These are phyloP conservation scores for Agrypnia vestita DNA, from an alignment of 1,140 invertebrate genomes.

Conservation along the genomic window DNA sequence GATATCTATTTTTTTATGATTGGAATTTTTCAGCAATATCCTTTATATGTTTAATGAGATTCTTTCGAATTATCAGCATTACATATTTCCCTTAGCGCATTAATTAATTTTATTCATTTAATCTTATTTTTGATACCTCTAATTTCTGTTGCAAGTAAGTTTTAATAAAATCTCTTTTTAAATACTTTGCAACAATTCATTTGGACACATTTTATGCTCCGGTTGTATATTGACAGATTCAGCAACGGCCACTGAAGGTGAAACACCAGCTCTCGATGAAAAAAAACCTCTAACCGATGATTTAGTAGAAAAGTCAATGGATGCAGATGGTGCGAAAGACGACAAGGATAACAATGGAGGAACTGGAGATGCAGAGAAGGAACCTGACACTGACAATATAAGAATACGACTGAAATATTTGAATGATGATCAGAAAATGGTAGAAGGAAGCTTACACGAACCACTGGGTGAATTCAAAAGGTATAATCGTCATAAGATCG, in stretches of 20 bases:
- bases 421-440: constrained; percentile 88
- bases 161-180: no score
- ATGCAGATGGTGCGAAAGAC: neutral
- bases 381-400: constrained; percentile 70
- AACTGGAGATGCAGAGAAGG: constrained; percentile 7
- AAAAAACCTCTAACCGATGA: constrained; percentile 5
- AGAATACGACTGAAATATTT: constrained; percentile 89
- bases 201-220: no score
- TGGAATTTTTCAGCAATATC: no score
- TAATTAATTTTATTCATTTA: no score
- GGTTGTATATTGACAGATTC: neutral
- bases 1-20: no score
- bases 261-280: neutral
- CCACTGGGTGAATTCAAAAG: constrained; percentile 90
- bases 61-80: no score
- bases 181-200: no score
- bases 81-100: no score
- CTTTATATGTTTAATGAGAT: no score
- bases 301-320: neutral
- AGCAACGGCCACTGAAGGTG: neutral
- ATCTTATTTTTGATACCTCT: no score
- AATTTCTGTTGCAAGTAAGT: no score
- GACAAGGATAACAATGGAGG: constrained; percentile 17
- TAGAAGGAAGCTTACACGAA: constrained; percentile 83
- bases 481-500: no score